Evolutionary conservation across 2,797 vertebrate species (phyloP).

Genomic region (Rousettus madagascariensis): DNA sequence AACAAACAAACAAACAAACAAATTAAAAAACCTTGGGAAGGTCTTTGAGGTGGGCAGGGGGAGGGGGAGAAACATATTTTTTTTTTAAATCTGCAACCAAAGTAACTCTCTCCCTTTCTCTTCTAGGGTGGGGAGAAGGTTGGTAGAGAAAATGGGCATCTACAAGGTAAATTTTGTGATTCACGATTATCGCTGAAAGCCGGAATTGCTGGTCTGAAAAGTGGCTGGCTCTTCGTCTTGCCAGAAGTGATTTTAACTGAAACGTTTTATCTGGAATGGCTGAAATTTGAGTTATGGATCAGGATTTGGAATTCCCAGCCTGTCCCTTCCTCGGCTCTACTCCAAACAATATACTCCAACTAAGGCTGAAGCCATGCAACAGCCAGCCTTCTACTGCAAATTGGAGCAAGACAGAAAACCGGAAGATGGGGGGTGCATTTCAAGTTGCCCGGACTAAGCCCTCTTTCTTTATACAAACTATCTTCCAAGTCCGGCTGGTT

Average conservation of each 20-base stretch:
- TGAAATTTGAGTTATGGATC: not conserved
- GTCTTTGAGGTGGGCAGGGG: not conserved
- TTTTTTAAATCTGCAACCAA: not conserved
- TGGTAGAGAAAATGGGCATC: not conserved
- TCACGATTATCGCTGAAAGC: not conserved
- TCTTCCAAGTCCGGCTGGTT: not conserved
- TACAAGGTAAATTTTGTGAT: not conserved
- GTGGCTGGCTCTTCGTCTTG: not conserved
- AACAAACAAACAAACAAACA: not conserved
- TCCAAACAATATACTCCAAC: not conserved
- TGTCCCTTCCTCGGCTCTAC: not conserved
- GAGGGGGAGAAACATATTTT: not conserved
- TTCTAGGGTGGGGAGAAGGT: not conserved
- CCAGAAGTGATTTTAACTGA: not conserved
- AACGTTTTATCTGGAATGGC: not conserved
- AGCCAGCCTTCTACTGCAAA: not conserved
- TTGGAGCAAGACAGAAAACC: not conserved
- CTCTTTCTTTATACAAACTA: not conserved
- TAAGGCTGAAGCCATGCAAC: not conserved
- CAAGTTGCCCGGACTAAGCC: not conserved
- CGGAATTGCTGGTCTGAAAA: not conserved
- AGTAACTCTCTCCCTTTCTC: not conserved
- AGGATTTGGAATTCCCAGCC: not conserved
- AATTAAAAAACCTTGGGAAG: not conserved
- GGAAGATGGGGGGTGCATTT: not conserved